Conservation (phyloP, 35 echinoderm and acorn worm species). For the Apostichopus parvimensis region DNA sequence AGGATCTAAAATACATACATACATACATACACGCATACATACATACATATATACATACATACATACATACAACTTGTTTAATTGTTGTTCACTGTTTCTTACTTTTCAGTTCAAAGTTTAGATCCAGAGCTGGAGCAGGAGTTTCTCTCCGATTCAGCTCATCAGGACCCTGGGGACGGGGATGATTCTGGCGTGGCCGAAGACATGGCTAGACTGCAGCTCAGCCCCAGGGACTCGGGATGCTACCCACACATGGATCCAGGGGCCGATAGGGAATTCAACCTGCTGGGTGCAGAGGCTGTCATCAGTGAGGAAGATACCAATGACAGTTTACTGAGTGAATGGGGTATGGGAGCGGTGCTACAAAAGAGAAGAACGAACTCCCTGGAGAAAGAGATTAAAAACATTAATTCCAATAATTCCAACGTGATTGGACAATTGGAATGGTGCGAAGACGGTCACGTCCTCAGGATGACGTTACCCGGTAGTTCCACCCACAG, state of each 20-base stretch:
- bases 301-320: conserved; percentile 24
- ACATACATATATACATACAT: no score
- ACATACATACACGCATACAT: no score
- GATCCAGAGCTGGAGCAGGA: conserved; percentile 54
- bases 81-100: conserved; percentile 1
- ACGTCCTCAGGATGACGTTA: conserved; percentile 32
- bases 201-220: conserved; percentile 39
- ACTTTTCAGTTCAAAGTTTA: conserved; percentile 45
- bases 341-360: conserved; percentile 37
- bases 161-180: not conserved
- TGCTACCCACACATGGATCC: conserved; percentile 51
- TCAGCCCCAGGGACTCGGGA: conserved; percentile 51
- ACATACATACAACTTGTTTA: no score
- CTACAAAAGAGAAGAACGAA: not conserved
- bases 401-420: conserved; percentile 49
- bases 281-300: conserved; percentile 21
- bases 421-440: conserved; percentile 47
- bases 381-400: conserved; percentile 5
- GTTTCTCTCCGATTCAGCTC: conserved; percentile 22
- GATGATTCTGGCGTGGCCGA: conserved; percentile 48
- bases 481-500: conserved; percentile 40
- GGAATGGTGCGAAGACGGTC: conserved; percentile 53
- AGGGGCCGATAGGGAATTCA: conserved; percentile 16
- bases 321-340: not conserved
- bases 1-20: no score